Evolutionary conservation across 2,113 vertebrate species (phyloP).

Genomic region (Indicator maculatus): DNA sequence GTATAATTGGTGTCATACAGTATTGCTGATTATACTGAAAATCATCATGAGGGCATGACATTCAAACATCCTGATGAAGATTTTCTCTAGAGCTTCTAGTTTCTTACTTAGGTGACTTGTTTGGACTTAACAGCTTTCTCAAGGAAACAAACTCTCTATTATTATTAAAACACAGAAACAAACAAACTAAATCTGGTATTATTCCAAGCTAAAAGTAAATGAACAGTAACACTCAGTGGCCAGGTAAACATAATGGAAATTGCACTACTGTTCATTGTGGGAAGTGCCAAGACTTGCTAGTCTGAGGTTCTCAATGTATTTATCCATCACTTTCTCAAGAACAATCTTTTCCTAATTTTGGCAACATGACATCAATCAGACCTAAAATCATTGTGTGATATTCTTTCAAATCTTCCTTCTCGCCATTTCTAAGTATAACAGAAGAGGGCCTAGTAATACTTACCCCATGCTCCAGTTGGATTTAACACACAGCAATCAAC

Average conservation of each 20-base stretch:
- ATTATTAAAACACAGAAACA: not conserved
- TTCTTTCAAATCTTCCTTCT: not conserved
- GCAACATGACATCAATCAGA: not conserved
- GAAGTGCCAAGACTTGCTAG: not conserved
- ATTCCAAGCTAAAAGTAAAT: constrained; percentile 6
- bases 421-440: not conserved
- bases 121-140: not conserved
- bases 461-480: not conserved
- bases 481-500: not conserved
- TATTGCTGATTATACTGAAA: not conserved
- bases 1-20: not conserved
- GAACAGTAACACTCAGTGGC: constrained; percentile 67
- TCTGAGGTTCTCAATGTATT: not conserved
- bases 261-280: not conserved
- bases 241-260: not conserved
- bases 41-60: no score
- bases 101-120: not conserved
- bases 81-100: not conserved
- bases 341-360: not conserved
- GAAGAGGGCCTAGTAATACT: not conserved
- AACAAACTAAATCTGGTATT: accelerated
- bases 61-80: not conserved
- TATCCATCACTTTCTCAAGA: constrained; percentile 8
- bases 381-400: not conserved
- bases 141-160: not conserved